phyloP scores from a whole-genome alignment of 2,888 invertebrate genomes.

The Rambutsinella grinnellia region DNA sequence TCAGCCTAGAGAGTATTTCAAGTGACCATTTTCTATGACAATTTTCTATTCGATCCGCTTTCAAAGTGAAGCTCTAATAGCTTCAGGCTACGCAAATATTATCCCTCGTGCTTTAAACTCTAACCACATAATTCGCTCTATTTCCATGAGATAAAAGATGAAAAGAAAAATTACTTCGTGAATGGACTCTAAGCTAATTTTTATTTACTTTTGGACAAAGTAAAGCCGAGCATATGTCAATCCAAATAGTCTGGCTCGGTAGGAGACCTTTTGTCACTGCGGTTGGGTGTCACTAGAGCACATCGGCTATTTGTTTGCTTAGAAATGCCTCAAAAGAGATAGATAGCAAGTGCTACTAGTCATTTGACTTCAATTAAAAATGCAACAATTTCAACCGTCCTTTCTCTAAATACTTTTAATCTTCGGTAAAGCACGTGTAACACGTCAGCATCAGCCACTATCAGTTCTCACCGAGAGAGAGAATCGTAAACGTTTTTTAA shows the following conservation, averaged over 20 bases:
- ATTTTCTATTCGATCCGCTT: neutral
- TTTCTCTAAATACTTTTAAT: neutral
- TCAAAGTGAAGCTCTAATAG: neutral
- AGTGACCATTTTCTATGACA: neutral
- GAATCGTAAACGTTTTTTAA: neutral
- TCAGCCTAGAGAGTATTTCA: too few species aligned
- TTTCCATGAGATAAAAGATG: constrained; percentile 25
- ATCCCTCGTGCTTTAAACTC: neutral
- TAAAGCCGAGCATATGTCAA: too few species aligned
- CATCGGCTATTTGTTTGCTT: too few species aligned
- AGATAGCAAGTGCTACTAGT: too few species aligned
- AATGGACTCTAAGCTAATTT: neutral
- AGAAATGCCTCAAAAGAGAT: too few species aligned
- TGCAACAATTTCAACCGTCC: neutral
- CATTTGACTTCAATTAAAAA: too few species aligned
- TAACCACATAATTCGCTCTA: constrained; percentile 21
- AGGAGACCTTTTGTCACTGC: too few species aligned
- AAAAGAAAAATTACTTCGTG: neutral
- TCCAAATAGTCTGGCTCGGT: too few species aligned
- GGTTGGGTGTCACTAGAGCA: too few species aligned
- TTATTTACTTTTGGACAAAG: neutral
- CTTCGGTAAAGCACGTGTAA: neutral
- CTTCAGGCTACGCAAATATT: neutral
- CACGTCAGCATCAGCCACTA: too few species aligned
- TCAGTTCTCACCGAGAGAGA: too few species aligned